phyloP scores from a whole-genome alignment of 2,888 invertebrate species.

The Cetonia aurata region DNA sequence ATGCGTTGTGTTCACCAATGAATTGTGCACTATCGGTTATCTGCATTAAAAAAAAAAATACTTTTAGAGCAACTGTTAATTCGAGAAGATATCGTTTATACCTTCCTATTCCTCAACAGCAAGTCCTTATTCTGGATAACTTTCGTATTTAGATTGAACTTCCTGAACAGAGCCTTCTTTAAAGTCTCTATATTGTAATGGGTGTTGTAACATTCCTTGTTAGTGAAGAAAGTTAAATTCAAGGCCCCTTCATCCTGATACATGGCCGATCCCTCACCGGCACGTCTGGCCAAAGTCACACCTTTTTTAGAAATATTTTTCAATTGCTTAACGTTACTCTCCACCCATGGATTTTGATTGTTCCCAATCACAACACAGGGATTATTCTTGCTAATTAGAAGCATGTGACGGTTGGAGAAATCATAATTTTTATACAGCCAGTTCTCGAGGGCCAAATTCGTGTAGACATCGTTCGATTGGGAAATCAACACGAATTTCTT shows the following conservation, averaged over 20 bases:
- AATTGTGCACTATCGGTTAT: constrained; percentile 97
- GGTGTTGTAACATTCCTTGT: constrained; percentile 84
- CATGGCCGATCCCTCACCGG: constrained; percentile 95
- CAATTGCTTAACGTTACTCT: constrained; percentile 82
- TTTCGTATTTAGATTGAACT: constrained; percentile 75
- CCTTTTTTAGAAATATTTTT: constrained; percentile 69
- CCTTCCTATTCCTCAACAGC: constrained; percentile 81
- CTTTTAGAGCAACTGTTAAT: constrained; percentile 52
- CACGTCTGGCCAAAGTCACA: constrained; percentile 86
- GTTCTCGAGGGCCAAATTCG: constrained; percentile 95
- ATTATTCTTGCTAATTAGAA: constrained; percentile 93
- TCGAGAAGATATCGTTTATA: constrained; percentile 66
- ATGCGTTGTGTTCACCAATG: constrained; percentile 88
- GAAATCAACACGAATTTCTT: constrained; percentile 93
- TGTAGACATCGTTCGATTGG: constrained; percentile 89
- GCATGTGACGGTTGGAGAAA: constrained; percentile 84
- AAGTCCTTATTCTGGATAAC: constrained; percentile 73
- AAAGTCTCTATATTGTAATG: constrained; percentile 89
- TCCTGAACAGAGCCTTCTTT: constrained; percentile 83
- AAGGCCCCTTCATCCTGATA: constrained; percentile 96
- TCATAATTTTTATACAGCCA: constrained; percentile 93
- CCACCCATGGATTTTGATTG: constrained; percentile 97
- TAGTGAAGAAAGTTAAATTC: constrained; percentile 92
- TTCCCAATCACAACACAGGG: constrained; percentile 96
- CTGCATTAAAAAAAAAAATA: constrained; percentile 66